Evolutionary conservation across 2,113 vertebrate species (phyloP), one percentile per base, ranked within the genome.

Genomic region (Microtus montanus): DNA sequence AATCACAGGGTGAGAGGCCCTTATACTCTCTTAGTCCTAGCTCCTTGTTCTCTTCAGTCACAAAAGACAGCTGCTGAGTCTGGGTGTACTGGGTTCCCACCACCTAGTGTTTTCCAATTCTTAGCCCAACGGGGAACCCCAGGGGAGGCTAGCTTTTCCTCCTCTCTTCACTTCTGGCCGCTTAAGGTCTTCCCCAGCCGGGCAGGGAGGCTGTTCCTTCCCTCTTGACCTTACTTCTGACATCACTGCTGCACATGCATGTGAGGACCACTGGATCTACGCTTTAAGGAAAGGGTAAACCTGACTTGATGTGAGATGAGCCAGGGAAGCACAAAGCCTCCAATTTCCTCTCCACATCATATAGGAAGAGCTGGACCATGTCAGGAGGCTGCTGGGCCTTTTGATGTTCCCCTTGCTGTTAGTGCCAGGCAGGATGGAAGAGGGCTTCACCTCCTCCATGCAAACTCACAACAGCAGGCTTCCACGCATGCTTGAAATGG

Each of bases 321-420:
- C 19, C 1, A 47, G 33, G 92, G 96, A 96, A 96, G 63, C 90
- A 91, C 96, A 92, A 94, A 97, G 92, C 71, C 92, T 83, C n/a
- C 64, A 2, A 24, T 92, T 97, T 96, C 95, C 95, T 93, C 83
- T 73, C 86, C 52, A 24, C 90, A 26, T 93, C 70, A 61, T 79
- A 79, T 86, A 63, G 97, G 95, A 95, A 88, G 95, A 61, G 41
- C 75, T 7, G 66, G 89, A 95, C 95, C 79, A 13, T 33, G 54
- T 82, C 90, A 80, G 96, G 92, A 92, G 92, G 83, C 47, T 3
- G 0, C 10, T 0, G 61, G 30, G 71, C 85, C 88, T 85, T 95
- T 95, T 94, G 97, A 97, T 96, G 97, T 94, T 49, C 15, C 87
- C 87, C 52, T 95, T 94, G 71, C 95, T 90, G 90, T 14, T 0